Conservation (phyloP, 2,113 vertebrate genomes). For the Nycticebus coucang region DNA sequence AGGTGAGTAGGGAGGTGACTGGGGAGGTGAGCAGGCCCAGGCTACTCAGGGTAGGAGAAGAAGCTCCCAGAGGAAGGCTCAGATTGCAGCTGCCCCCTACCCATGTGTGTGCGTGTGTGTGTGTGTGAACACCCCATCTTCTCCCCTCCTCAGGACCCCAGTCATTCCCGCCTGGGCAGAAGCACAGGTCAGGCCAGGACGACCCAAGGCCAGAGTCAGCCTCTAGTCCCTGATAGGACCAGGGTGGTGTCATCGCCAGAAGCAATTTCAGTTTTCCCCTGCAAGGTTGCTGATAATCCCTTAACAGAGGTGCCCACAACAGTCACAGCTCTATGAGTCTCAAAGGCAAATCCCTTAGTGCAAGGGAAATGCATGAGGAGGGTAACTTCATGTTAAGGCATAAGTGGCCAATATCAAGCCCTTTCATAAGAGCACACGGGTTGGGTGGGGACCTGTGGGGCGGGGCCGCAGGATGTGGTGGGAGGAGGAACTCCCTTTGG, state of each 20-base stretch:
- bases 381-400: background rate
- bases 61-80: background rate
- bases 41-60: background rate
- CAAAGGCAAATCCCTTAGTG: background rate
- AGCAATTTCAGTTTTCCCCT: background rate
- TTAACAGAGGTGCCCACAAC: too few species aligned
- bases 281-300: background rate
- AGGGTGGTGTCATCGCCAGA: background rate
- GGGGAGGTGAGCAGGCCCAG: background rate
- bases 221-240: background rate
- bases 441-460: accelerated
- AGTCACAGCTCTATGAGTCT: background rate
- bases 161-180: too few species aligned
- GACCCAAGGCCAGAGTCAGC: background rate
- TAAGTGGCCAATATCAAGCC: background rate
- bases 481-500: background rate
- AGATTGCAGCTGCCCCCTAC: background rate
- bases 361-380: accelerated
- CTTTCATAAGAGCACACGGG: background rate
- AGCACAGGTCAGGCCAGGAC: background rate
- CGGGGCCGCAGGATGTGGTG: accelerated
- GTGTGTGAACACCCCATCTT: background rate
- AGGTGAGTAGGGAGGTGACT: too few species aligned
- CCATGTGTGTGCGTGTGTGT: background rate
- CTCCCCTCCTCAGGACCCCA: background rate